Percentiles rank a stretch among this genome's conserved stretches.
phyloP scores from a whole-genome alignment of 1,140 invertebrate species.

The Drosophila neocordata region DNA sequence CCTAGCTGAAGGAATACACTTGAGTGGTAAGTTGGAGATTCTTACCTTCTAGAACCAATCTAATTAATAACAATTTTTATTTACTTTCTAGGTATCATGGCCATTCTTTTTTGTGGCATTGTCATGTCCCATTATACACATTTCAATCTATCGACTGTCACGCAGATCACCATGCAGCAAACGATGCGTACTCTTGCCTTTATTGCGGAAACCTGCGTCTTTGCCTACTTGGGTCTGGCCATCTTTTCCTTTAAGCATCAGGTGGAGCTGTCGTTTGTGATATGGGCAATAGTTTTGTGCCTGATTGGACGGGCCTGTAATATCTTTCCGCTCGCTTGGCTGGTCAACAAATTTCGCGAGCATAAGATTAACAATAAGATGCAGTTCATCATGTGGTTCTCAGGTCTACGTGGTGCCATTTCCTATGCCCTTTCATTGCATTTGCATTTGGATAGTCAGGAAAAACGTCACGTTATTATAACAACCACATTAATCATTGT shows the following conservation, averaged over 20 bases:
- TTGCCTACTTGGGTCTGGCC: constrained; percentile 99
- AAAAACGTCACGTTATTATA: constrained; percentile 97
- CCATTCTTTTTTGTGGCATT: constrained; percentile 99
- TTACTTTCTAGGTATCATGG: constrained; percentile 90
- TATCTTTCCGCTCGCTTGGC: constrained; percentile 96
- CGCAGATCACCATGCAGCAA: constrained; percentile 99
- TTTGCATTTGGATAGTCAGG: constrained; percentile 94
- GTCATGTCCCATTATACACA: constrained; percentile 99
- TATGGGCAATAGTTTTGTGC: constrained; percentile 97
- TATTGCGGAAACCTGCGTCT: constrained; percentile 99
- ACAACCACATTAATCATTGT: constrained; percentile 99
- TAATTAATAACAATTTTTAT: neutral
- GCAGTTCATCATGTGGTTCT: constrained; percentile 99
- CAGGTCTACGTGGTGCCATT: constrained; percentile 97
- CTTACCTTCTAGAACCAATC: too few relatives aligned
- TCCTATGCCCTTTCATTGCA: constrained; percentile 98
- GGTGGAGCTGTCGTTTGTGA: constrained; percentile 91
- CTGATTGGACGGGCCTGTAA: constrained; percentile 97
- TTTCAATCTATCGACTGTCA: constrained; percentile 98
- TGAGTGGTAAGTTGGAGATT: constrained; percentile 85
- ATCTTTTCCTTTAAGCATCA: constrained; percentile 97
- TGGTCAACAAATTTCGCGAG: constrained; percentile 98
- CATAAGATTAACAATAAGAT: constrained; percentile 99
- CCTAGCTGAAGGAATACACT: constrained; percentile 92
- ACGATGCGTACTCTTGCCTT: constrained; percentile 98